These are phyloP conservation scores for Paedocypris micromegethes DNA, from an alignment of 2,797 vertebrate genomes.

Conservation along the genomic window DNA sequence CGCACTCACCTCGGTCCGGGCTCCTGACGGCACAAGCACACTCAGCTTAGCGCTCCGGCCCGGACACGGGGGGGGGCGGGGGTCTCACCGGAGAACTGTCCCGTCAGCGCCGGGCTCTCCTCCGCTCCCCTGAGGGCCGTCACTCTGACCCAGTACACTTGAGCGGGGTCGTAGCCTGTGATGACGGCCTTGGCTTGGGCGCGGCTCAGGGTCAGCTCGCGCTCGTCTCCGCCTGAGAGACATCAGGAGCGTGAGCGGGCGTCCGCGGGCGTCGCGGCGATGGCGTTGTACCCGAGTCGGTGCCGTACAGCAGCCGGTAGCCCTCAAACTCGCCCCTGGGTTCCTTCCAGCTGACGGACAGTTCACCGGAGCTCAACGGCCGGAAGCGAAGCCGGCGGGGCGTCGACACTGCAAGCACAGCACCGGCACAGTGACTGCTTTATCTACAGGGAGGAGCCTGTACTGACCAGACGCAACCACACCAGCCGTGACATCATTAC, in stretches of 20 bases:
- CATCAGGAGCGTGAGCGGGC: too few relatives aligned
- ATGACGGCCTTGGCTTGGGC: slow-evolving; percentile 79
- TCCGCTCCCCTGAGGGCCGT: slow-evolving; percentile 71
- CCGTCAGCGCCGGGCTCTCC: slow-evolving; percentile 82
- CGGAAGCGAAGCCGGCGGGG: slow-evolving; percentile 82
- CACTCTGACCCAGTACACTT: slow-evolving; percentile 80
- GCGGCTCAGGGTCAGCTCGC: slow-evolving; percentile 76
- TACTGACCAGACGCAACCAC: too few relatives aligned
- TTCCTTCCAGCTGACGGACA: slow-evolving; percentile 89
- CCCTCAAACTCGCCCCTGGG: slow-evolving; percentile 81
- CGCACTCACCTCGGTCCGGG: slow-evolving; percentile 45
- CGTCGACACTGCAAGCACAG: slow-evolving; percentile 73
- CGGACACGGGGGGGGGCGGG: fast-evolving
- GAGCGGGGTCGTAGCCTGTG: slow-evolving; percentile 75
- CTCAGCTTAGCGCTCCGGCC: neutral
- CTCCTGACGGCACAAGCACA: slow-evolving; percentile 48
- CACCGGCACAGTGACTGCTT: too few relatives aligned
- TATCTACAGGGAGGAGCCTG: too few relatives aligned
- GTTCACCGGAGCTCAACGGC: slow-evolving; percentile 70
- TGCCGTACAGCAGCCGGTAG: slow-evolving; percentile 80
- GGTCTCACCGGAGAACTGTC: slow-evolving; percentile 78
- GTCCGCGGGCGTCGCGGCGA: neutral
- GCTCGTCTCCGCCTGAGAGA: slow-evolving; percentile 72
- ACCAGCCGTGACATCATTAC: too few relatives aligned
- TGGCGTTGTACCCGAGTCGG: slow-evolving; percentile 76